phyloP scores from a whole-genome alignment of 1,140 invertebrate species.

The Heliconius himera region DNA sequence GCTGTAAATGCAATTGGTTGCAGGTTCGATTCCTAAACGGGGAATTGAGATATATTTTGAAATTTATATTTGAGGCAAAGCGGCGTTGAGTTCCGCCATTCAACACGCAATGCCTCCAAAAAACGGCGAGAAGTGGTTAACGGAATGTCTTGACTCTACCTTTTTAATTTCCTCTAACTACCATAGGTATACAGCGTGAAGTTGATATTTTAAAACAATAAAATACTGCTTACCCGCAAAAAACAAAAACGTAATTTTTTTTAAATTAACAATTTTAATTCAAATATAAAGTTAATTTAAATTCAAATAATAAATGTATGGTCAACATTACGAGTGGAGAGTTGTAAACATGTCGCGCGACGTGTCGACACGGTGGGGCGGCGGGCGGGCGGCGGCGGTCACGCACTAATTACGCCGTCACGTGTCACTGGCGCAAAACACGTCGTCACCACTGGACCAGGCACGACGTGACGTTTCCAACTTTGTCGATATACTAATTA shows the following conservation, averaged over 20 bases:
- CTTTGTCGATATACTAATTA: slow-evolving; percentile 44
- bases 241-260: not conserved
- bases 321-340: slow-evolving; percentile 41
- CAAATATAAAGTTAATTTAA: not conserved
- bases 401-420: slow-evolving; percentile 76
- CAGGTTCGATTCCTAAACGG: too few relatives aligned
- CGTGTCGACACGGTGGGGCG: slow-evolving; percentile 56
- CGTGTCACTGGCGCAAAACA: slow-evolving; percentile 74
- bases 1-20: too few relatives aligned
- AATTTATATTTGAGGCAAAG: too few relatives aligned
- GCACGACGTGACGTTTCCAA: slow-evolving; percentile 33
- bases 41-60: too few relatives aligned
- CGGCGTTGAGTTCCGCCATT: too few relatives aligned
- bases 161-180: too few relatives aligned
- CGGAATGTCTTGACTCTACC: too few relatives aligned
- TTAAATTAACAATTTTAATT: not conserved
- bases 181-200: too few relatives aligned
- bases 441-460: slow-evolving; percentile 51
- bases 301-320: slow-evolving; percentile 15
- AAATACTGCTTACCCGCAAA: not conserved
- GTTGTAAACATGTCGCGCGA: slow-evolving; percentile 58
- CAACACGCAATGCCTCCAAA: too few relatives aligned
- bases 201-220: too few relatives aligned
- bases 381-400: slow-evolving; percentile 64
- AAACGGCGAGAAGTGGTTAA: too few relatives aligned